Percentiles rank a stretch among this genome's conserved stretches.
Conservation (phyloP, 2,113 vertebrate genomes). For the Regulus satrapa region DNA sequence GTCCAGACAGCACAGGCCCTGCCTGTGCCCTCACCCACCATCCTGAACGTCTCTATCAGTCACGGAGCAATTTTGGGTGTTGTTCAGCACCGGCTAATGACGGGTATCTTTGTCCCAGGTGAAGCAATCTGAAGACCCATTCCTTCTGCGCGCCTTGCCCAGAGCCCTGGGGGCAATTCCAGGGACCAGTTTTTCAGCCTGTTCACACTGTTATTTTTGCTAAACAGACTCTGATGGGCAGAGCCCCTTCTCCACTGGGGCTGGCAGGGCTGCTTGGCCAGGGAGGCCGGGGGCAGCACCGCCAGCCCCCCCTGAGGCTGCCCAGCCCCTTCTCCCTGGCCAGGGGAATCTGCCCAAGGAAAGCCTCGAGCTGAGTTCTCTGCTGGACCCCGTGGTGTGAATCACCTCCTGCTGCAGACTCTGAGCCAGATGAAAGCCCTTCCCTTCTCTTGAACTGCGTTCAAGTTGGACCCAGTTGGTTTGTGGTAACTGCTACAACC, state of each 20-base stretch:
- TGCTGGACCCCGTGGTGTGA: background rate
- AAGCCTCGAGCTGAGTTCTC: background rate
- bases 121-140: constrained; percentile 47
- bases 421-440: background rate
- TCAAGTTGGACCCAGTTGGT: background rate
- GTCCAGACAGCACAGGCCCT: background rate
- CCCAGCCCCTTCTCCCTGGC: background rate
- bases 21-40: constrained; percentile 20
- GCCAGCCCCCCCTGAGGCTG: background rate
- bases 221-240: background rate
- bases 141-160: constrained; percentile 2
- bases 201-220: background rate
- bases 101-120: background rate
- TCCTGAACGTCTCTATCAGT: background rate
- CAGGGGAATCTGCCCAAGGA: background rate
- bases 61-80: background rate
- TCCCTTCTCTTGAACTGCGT: background rate
- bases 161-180: constrained; percentile 26
- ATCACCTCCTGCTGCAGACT: background rate
- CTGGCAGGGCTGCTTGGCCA: background rate
- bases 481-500: background rate
- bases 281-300: background rate
- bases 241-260: background rate
- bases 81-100: constrained; percentile 40
- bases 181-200: constrained; percentile 47